phyloP scores from a whole-genome alignment of 2,113 vertebrate species.

The Motacilla tschutschensis region DNA sequence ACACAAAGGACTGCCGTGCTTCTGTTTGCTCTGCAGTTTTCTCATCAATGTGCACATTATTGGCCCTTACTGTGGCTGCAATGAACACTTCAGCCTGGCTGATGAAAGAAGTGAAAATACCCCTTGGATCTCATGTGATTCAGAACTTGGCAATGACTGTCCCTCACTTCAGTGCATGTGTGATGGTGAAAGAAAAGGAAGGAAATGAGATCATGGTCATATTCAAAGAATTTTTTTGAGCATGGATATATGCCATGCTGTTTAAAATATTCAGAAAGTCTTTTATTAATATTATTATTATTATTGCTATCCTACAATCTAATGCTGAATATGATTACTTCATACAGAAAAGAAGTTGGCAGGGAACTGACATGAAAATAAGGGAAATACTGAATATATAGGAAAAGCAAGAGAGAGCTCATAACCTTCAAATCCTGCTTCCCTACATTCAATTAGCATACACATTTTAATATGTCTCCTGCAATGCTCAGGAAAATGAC shows the following conservation, averaged over 20 bases:
- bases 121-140: slow-evolving; percentile 35
- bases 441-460: neutral
- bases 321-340: slow-evolving; percentile 18
- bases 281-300: neutral
- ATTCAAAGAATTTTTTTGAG: neutral
- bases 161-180: neutral
- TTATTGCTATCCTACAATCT: neutral
- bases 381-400: neutral
- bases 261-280: neutral
- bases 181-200: slow-evolving; percentile 3
- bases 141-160: neutral
- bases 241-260: neutral
- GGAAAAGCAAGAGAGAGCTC: neutral
- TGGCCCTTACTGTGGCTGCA: slow-evolving; percentile 36
- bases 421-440: slow-evolving; percentile 13
- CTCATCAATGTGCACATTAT: slow-evolving; percentile 56
- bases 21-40: slow-evolving; percentile 65
- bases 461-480: neutral
- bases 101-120: slow-evolving; percentile 47
- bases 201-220: neutral
- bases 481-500: neutral
- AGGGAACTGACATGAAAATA: neutral
- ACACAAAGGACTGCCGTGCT: slow-evolving; percentile 45
- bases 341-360: neutral
- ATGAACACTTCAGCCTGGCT: slow-evolving; percentile 42